A percentile compares a stretch with the other conserved stretches of the same genome.
phyloP scores from a whole-genome alignment of 2,797 vertebrate genomes.

The Cynopterus sphinx region DNA sequence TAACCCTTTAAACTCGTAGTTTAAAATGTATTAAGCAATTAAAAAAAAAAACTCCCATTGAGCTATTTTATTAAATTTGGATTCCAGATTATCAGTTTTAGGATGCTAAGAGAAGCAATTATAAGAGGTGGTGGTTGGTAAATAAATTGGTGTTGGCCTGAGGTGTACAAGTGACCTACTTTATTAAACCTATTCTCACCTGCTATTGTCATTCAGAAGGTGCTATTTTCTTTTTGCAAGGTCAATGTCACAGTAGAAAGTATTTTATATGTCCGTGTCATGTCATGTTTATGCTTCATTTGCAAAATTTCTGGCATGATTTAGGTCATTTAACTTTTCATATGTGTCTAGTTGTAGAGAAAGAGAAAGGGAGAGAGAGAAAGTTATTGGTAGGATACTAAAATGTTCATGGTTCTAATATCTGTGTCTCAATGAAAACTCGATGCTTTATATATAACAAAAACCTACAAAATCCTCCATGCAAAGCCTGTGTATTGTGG shows the following conservation, averaged over 20 bases:
- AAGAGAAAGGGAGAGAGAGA: no score
- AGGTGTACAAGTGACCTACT: not conserved
- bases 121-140: not conserved
- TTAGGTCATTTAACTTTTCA: slow-evolving; percentile 6
- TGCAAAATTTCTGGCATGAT: slow-evolving; percentile 10
- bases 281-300: slow-evolving; percentile 23
- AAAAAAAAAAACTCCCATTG: not conserved
- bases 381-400: not conserved
- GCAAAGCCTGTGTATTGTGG: not conserved
- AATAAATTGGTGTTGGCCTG: not conserved
- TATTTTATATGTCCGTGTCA: not conserved
- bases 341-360: not conserved
- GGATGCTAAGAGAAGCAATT: not conserved
- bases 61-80: not conserved
- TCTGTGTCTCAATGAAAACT: not conserved
- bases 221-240: slow-evolving; percentile 2
- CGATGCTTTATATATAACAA: not conserved
- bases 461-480: not conserved
- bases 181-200: slow-evolving; percentile 30
- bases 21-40: not conserved
- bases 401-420: slow-evolving; percentile 15
- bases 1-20: not conserved
- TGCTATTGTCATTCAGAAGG: slow-evolving; percentile 20
- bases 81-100: not conserved
- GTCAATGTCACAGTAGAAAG: not conserved